Base-by-base conservation (phyloP, 2,888 invertebrate species). In the Synanthedon andrenaeformis region DNA sequence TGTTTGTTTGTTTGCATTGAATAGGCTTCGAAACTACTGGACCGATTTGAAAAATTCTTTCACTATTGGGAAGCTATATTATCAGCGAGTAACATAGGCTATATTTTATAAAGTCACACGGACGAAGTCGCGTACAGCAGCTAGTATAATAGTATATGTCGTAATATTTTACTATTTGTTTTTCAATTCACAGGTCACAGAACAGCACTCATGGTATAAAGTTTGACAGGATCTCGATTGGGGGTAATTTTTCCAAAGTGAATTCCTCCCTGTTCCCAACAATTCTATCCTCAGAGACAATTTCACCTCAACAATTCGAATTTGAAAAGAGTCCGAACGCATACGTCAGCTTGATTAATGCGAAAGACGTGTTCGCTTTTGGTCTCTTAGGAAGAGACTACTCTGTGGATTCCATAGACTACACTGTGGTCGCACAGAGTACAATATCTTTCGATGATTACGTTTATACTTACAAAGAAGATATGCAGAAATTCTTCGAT, bases 401-500 rank as follows among this genome's bases (percentile, higher is more conserved):
- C 55, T 56, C 67, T 0, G 73, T 65, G 51, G 82, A 82, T 58
- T 67, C 63, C 3, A 64, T 65, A 55, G n/a, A 13, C 6, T n/a
- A n/a, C n/a, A 41, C 23, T 6, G 12, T 8, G 6, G 23, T 19
- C 8, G 6, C 49, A 23, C 12, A 49, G 12, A 54, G 35, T 11
- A 60, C 55, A 19, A 48, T 12, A 5, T 54, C 4, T 51, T 6
- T 8, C n/a, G 28, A 42, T 42, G n/a, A 49, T 6, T 70, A 70
- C 41, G 70, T 76, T 55, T 74, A 70, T 11, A 69, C 80, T 49
- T 76, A 70, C 6, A 75, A 65, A 53, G 82, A 83, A 28, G 74
- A 80, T 53, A 62, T 81, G 0, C 63, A 69, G 53, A 79, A 79
- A 41, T 73, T 82, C 52, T 78, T 84, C 19, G 85, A 85, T 70